Conservation (phyloP, 2,888 invertebrate species). For the Mantis religiosa region DNA sequence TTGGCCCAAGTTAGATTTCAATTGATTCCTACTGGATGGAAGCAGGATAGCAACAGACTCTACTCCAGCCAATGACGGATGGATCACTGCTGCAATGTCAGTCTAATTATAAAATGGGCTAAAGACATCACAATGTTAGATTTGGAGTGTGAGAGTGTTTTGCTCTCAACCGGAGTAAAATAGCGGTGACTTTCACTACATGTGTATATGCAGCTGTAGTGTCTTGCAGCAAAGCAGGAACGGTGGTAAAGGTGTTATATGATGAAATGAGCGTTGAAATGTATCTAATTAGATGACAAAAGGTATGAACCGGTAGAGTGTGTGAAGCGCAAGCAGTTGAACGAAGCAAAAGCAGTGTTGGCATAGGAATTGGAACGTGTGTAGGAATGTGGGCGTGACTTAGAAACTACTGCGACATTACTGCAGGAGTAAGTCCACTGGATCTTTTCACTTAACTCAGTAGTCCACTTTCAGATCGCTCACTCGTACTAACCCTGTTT, state of each 20-base stretch:
- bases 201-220: background rate
- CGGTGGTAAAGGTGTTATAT: too few relatives aligned
- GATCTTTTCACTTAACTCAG: background rate
- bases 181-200: too few relatives aligned
- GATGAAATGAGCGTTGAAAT: background rate
- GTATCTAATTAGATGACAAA: background rate
- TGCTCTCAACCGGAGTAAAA: too few relatives aligned
- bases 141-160: too few relatives aligned
- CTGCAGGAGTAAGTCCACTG: background rate
- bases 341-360: background rate
- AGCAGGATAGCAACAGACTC: too few relatives aligned
- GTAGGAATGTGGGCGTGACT: background rate
- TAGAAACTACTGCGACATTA: background rate
- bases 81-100: too few relatives aligned
- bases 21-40: too few relatives aligned
- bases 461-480: background rate
- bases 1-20: too few relatives aligned
- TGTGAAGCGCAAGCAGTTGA: background rate
- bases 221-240: background rate
- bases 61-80: too few relatives aligned
- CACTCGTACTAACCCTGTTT: background rate
- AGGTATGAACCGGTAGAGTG: background rate
- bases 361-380: background rate
- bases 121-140: too few relatives aligned
- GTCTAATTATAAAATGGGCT: too few relatives aligned